Evolutionary conservation across 2,797 vertebrate genomes (phyloP).

Genomic region (Nasua narica): DNA sequence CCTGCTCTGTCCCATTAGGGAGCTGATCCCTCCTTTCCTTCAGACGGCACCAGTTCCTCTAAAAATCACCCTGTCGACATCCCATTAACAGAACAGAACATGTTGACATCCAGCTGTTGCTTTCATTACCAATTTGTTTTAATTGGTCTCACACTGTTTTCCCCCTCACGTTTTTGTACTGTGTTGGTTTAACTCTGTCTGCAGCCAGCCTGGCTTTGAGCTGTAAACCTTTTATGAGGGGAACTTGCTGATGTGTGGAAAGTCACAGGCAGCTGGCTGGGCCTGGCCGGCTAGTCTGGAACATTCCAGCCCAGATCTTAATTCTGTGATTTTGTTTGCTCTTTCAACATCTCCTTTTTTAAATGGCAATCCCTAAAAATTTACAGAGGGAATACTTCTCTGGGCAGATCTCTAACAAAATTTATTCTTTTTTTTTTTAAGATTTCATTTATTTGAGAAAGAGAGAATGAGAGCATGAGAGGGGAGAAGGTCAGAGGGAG

Average conservation of each 20-base stretch:
- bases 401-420: background rate
- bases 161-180: slow-evolving; percentile 48
- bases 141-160: slow-evolving; percentile 71
- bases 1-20: background rate
- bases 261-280: slow-evolving; percentile 18
- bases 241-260: slow-evolving; percentile 65
- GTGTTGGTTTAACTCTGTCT: slow-evolving; percentile 67
- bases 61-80: slow-evolving; percentile 46
- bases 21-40: slow-evolving; percentile 44
- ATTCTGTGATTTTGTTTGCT: slow-evolving; percentile 40
- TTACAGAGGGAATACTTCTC: slow-evolving; percentile 36
- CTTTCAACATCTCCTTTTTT: slow-evolving; percentile 33
- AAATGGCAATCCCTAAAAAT: slow-evolving; percentile 4
- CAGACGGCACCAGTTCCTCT: slow-evolving; percentile 44
- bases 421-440: slow-evolving; percentile 21
- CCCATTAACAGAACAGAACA: slow-evolving; percentile 67
- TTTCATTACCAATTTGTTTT: slow-evolving; percentile 75
- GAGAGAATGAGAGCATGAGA: too few species aligned
- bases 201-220: slow-evolving; percentile 26
- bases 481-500: too few species aligned
- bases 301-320: slow-evolving; percentile 46
- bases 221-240: slow-evolving; percentile 56
- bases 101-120: slow-evolving; percentile 72
- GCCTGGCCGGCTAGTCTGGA: slow-evolving; percentile 16
- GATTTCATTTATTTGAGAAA: too few species aligned